Evolutionary conservation across 2,888 invertebrate species (phyloP), one percentile per base, ranked within the genome.

Genomic region (Agonum fuliginosum): DNA sequence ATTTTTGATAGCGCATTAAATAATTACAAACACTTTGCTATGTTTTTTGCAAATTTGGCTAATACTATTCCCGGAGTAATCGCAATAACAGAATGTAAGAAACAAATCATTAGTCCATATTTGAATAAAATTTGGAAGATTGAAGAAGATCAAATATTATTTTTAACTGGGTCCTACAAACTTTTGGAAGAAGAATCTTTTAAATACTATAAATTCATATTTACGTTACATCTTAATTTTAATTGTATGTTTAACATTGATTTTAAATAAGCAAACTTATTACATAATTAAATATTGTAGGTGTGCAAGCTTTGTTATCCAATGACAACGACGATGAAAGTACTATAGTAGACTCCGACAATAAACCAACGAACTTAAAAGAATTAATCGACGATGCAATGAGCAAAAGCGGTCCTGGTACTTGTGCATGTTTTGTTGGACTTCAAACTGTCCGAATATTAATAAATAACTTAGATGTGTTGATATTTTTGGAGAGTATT

Each of bases 321-420:
- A 19, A 54, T 14, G 77, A 77, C 12, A 20, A 30, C 0, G 77
- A 77, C 41, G 77, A 77, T 20, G 70, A 69, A 27, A 70, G 69
- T 24, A 77, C 77, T 2, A 20, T 77, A 48, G 27, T 78, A 17
- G 79, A 73, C 34, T 41, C 54, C 10, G 78, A 80, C 27, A 62
- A 77, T 27, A 79, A 78, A 51, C 71, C 78, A 19, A 19, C 70
- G 5, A 77, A 58, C 67, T 78, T 82, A 75, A 43, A 48, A n/a
- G 80, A 80, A 76, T 67, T 81, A 51, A 78, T 82, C n/a, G 80
- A 81, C 41, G 80, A 80, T 70, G 79, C 79, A 74, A 78, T 81
- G 27, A 78, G 78, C 10, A 76, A 41, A 71, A 65, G 46, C 10
- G 54, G 70, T 8, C 69, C 77, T 19, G 80, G 80, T 12, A 51